Conservation (phyloP, 1,140 invertebrate species). For the Bathynomus jamesi region DNA sequence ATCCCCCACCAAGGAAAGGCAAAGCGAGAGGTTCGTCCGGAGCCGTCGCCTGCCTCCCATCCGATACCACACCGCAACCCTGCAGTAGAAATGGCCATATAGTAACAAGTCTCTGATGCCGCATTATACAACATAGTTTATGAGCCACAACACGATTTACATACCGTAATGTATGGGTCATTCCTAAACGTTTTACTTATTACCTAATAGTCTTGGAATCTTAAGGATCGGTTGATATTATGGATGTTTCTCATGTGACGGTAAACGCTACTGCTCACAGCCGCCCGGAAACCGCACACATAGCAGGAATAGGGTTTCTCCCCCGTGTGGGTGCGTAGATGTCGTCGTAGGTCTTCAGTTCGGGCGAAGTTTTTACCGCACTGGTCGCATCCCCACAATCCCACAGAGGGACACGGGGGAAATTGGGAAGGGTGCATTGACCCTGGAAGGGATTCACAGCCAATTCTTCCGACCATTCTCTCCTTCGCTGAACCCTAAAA, state of each 20-base stretch:
- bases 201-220: neutral
- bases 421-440: no score
- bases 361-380: slow-evolving; percentile 3
- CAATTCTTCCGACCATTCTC: no score
- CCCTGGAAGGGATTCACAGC: no score
- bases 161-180: neutral
- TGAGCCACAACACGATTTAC: neutral
- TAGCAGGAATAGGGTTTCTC: slow-evolving; percentile 11
- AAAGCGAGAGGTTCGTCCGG: neutral
- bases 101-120: neutral
- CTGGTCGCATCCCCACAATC: neutral
- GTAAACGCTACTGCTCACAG: slow-evolving; percentile 32
- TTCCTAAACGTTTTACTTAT: neutral
- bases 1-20: neutral
- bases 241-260: slow-evolving; percentile 15
- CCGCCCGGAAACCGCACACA: slow-evolving; percentile 20
- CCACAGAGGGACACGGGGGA: no score
- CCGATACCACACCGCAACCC: neutral
- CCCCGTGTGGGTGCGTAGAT: slow-evolving; percentile 6
- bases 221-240: neutral
- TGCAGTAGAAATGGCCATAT: neutral
- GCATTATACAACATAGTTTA: neutral
- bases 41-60: neutral
- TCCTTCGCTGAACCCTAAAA: no score
- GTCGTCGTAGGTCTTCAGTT: slow-evolving; percentile 12